These are phyloP conservation scores for Sebastes schlegelii DNA, from an alignment of 2,113 vertebrate genomes.

Conservation along the genomic window DNA sequence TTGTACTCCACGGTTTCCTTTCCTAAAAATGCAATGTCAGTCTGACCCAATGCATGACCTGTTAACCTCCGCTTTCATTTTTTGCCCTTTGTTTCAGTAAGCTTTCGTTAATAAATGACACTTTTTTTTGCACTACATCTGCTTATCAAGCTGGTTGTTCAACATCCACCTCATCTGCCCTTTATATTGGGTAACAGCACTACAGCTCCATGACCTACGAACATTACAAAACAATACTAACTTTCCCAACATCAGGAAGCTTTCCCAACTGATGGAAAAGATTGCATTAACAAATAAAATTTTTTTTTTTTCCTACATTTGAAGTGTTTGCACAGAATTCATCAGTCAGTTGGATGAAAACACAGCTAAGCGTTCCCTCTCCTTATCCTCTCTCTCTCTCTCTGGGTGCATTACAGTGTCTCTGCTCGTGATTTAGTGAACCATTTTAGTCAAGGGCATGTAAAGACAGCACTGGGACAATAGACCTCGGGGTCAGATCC, in stretches of 20 bases:
- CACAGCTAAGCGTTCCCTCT: background rate
- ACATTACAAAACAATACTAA: too few species aligned
- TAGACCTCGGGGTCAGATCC: conserved; percentile 62
- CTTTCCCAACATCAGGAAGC: too few species aligned
- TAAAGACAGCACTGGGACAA: conserved; percentile 51
- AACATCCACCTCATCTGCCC: too few species aligned
- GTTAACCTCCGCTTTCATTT: background rate
- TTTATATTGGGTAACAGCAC: too few species aligned
- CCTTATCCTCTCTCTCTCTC: background rate
- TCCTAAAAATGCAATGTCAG: background rate
- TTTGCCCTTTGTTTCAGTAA: too few species aligned
- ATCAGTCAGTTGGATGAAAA: background rate
- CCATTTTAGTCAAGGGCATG: conserved; percentile 48
- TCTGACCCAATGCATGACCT: background rate
- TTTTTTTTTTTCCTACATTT: background rate
- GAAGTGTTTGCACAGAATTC: background rate
- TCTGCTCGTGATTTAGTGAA: conserved; percentile 54
- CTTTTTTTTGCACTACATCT: too few species aligned
- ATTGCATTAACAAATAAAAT: background rate
- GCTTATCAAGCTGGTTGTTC: too few species aligned
- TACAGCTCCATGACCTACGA: too few species aligned
- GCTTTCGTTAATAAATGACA: too few species aligned
- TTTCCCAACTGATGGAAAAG: background rate
- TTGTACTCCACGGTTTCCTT: background rate
- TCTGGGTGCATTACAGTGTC: background rate